Evolutionary conservation across 2,113 vertebrate species (phyloP), one percentile per base, ranked within the genome.

Genomic region (Elephantulus edwardii): DNA sequence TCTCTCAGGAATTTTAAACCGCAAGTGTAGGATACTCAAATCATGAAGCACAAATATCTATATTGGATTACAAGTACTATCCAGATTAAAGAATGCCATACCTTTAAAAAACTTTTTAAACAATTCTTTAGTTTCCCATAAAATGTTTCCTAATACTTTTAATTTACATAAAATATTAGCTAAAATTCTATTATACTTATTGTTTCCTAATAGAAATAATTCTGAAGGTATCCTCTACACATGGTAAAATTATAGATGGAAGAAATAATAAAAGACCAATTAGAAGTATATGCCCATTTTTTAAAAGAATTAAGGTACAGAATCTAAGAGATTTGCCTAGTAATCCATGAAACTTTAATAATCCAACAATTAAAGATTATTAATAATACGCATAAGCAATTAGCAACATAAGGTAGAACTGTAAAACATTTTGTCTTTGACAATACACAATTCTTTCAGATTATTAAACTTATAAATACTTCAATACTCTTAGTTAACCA

Each of bases 381-480:
- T 85, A 72, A 58, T 71, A 83, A 91, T n/a, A 72, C 86, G 14
- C 46, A 91, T 46, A 42, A 86, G 50, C 86, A 20, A 80, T 50
- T 95, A 46, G 78, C 86, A 76, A 64, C 28, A 85, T 64, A 89
- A n/a, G 26, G 24, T n/a, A 79, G 30, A 44, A 60, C 16, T 78
- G 20, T 62, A 82, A 68, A 19, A 90, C 7, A 90, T 48, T 77
- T 88, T 74, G 88, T 72, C 14, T 40, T 88, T 40, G 11, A 33
- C 78, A 92, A 88, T 26, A 83, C 81, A 88, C 5, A 80, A 75
- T 75, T 87, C 26, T 62, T 82, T 79, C 70, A 78, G n/a, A 88
- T 91, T 76, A 83, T 5, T 93, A n/a, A 88, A 68, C 74, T 84
- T 26, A 75, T 80, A 83, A 83, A 68, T 86, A 93, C 66, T 86